A percentile compares a stretch with the other conserved stretches of the same genome.
Evolutionary conservation across 1,140 invertebrate genomes (phyloP).

Genomic region (Hydropsyche tenuis): DNA sequence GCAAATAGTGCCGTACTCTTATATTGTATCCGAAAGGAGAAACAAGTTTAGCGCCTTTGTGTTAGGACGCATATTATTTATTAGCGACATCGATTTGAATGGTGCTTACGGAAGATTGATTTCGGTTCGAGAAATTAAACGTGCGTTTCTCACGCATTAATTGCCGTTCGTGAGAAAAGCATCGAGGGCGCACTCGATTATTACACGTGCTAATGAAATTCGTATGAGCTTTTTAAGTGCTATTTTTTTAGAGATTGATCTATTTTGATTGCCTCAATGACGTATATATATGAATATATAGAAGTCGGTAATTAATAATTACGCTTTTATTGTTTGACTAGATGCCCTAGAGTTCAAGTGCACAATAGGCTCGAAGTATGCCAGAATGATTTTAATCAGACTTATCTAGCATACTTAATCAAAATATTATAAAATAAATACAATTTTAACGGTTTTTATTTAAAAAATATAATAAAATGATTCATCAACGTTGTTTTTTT

Average conservation of each 20-base stretch:
- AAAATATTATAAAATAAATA: no score
- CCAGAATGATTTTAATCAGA: no score
- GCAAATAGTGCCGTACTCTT: conserved; percentile 2
- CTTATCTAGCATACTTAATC: no score
- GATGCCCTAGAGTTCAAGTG: no score
- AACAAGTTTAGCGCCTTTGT: conserved; percentile 1
- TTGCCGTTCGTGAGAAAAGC: conserved; percentile 25
- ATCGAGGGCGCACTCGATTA: conserved; percentile 18
- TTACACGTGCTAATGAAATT: neutral
- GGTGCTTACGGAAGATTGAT: neutral
- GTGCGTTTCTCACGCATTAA: conserved; percentile 27
- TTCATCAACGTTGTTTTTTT: neutral
- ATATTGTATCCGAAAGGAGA: neutral
- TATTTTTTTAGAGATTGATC: conserved; percentile 9
- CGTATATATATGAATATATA: neutral
- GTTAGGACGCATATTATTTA: neutral
- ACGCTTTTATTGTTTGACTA: no score
- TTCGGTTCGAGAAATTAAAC: conserved; percentile 15
- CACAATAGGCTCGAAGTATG: no score
- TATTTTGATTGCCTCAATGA: conserved; percentile 12
- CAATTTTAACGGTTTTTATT: no score
- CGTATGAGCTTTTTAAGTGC: neutral
- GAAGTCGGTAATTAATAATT: no score
- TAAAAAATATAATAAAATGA: neutral
- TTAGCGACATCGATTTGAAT: conserved; percentile 35